Percentiles rank a stretch among this genome's conserved stretches.
Evolutionary conservation across 2,888 invertebrate genomes (phyloP).

Genomic region (Eristalis pertinax): DNA sequence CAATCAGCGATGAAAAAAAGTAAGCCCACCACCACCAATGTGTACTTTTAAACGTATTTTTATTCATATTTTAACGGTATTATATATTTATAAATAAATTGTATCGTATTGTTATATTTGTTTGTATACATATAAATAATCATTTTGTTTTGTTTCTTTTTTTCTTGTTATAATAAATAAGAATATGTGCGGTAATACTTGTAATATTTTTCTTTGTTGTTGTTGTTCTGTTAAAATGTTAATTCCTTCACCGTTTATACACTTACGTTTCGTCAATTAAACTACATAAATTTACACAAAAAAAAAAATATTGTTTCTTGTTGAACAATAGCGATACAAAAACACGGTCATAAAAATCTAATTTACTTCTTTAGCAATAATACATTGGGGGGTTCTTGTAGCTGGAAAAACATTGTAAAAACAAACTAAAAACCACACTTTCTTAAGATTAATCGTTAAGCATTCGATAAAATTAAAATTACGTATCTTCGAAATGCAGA

Average conservation of each 20-base stretch:
- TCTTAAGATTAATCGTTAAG: constrained; percentile 1
- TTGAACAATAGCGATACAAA: constrained; percentile 27
- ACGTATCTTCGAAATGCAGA: constrained; percentile 2
- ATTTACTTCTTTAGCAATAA: constrained; percentile 33
- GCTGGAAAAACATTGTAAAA: constrained; percentile 2
- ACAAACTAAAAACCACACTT: background rate
- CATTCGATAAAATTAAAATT: background rate
- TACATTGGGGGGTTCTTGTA: constrained; percentile 24
- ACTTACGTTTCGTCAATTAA: constrained; percentile 30
- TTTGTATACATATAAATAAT: constrained; percentile 70
- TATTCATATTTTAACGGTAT: constrained; percentile 71
- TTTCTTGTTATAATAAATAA: constrained; percentile 35
- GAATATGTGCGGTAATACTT: constrained; percentile 63
- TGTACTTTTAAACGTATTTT: constrained; percentile 61
- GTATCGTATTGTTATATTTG: constrained; percentile 67
- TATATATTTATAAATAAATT: constrained; percentile 72
- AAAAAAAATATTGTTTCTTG: constrained; percentile 32
- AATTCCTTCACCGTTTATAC: constrained; percentile 18
- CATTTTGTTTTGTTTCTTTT: constrained; percentile 27
- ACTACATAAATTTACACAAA: constrained; percentile 35
- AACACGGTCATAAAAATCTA: constrained; percentile 1
- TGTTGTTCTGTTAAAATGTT: constrained; percentile 12
- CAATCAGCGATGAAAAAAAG: too few relatives aligned
- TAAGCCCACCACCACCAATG: background rate
- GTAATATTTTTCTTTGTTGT: constrained; percentile 34